Conservation (phyloP, 2,888 invertebrate genomes). For the Seira ritae region DNA sequence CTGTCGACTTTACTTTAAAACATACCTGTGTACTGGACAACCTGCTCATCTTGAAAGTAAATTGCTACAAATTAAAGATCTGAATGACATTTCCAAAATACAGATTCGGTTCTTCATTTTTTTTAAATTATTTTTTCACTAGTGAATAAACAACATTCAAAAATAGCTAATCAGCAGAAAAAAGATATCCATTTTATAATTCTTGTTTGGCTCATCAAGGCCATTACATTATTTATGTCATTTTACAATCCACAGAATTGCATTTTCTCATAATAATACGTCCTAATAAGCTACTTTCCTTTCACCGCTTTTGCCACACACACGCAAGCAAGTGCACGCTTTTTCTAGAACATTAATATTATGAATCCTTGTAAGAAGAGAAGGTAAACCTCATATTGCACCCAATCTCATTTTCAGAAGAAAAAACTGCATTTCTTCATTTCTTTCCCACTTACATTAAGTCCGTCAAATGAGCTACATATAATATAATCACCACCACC, state of each 20-base stretch:
- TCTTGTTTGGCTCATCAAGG: background rate
- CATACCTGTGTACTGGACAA: no score
- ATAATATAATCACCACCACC: no score
- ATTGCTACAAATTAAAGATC: no score
- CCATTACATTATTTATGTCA: background rate
- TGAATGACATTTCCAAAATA: no score
- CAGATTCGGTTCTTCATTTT: no score
- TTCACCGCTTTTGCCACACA: slow-evolving; percentile 22
- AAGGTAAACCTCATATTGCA: background rate
- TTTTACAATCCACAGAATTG: background rate
- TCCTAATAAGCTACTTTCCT: slow-evolving; percentile 58
- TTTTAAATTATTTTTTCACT: no score
- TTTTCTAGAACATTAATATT: background rate
- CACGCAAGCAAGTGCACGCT: background rate
- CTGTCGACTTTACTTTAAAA: no score
- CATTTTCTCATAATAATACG: slow-evolving; percentile 28
- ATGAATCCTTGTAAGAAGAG: background rate
- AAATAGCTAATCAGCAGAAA: no score
- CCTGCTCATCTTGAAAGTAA: no score
- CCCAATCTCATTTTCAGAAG: background rate
- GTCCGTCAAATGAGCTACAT: background rate
- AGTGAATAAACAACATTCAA: no score
- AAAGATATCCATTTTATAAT: background rate
- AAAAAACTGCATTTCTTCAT: background rate
- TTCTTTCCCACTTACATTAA: background rate